Percentiles rank a stretch among this genome's conserved stretches.
Conservation (phyloP, 2,888 invertebrate species). For the Zygogramma bicolorata region DNA sequence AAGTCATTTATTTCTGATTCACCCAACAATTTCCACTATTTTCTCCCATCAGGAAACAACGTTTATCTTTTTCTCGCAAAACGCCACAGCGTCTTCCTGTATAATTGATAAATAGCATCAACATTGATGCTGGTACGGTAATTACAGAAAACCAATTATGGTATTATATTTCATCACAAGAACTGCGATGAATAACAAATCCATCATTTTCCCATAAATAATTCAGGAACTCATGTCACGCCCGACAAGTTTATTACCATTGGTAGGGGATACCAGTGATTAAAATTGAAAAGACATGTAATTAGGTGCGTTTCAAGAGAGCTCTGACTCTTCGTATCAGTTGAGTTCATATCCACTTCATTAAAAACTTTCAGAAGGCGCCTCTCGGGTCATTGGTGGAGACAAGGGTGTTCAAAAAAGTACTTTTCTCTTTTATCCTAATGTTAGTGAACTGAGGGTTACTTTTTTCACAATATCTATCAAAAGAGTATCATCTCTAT, state of each 20-base stretch:
- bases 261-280: background rate
- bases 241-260: conserved; percentile 22
- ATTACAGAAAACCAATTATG: conserved; percentile 22
- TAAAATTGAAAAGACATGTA: background rate
- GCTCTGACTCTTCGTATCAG: background rate
- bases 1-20: no score
- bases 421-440: background rate
- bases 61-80: background rate
- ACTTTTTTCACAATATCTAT: no score
- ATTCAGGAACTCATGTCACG: conserved; percentile 17
- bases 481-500: no score
- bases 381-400: background rate
- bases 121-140: conserved; percentile 17
- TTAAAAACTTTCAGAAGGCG: background rate
- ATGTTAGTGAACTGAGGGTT: no score
- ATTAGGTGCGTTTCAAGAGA: background rate
- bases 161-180: conserved; percentile 20
- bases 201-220: conserved; percentile 17
- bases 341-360: background rate
- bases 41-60: background rate
- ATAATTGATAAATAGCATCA: conserved; percentile 9
- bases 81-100: conserved; percentile 1
- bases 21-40: background rate
- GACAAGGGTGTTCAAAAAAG: background rate
- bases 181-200: conserved; percentile 9